phyloP scores from a whole-genome alignment of 2,888 invertebrate genomes.

The Julus scandinavius region DNA sequence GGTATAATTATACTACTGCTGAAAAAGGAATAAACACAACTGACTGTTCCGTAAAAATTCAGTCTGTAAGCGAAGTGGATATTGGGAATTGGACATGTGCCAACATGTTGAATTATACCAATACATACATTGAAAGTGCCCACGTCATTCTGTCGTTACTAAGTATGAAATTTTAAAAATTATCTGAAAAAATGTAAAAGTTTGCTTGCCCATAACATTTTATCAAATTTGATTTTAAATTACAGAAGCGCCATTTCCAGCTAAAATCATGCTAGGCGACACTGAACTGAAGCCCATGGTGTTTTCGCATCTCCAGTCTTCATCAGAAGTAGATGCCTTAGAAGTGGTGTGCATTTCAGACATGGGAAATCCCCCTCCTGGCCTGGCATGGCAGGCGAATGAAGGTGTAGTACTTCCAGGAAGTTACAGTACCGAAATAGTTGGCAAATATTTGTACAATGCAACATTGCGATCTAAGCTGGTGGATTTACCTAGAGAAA shows the following conservation, averaged over 20 bases:
- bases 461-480: background rate
- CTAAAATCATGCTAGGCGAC: background rate
- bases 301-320: background rate
- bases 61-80: background rate
- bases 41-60: background rate
- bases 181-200: too few relatives aligned
- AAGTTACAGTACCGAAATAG: background rate
- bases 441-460: background rate
- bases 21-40: background rate
- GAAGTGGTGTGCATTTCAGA: background rate
- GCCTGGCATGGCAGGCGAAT: background rate
- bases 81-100: background rate
- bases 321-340: background rate
- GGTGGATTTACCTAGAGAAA: background rate
- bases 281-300: background rate
- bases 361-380: conserved; percentile 2
- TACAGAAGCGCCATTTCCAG: background rate
- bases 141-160: background rate
- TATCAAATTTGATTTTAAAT: background rate
- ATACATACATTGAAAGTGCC: background rate
- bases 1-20: background rate
- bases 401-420: background rate
- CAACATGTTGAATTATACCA: background rate
- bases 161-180: background rate
- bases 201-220: background rate